phyloP scores from a whole-genome alignment of 2,113 vertebrate genomes.

The Aegithalos caudatus region DNA sequence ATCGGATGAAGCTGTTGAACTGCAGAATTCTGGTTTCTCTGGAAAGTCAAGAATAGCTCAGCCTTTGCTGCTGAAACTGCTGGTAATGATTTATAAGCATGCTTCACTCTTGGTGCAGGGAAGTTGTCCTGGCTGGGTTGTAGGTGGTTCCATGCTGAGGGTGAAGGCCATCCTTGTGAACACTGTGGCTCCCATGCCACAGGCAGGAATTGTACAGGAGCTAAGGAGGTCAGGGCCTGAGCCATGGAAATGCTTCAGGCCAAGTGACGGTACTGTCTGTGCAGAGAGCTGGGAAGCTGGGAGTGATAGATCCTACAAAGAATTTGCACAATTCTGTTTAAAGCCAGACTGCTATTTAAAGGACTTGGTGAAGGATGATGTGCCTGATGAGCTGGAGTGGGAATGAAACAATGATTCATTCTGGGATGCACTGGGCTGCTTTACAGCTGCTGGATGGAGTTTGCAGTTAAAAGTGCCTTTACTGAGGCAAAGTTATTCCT shows the following conservation, averaged over 20 bases:
- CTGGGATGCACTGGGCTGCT: not conserved
- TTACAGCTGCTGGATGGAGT: not conserved
- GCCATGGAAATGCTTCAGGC: not conserved
- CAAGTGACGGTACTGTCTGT: rapidly evolving
- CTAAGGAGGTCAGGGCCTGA: not conserved
- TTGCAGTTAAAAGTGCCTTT: not conserved
- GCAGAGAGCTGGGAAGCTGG: not conserved
- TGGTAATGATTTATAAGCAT: not conserved
- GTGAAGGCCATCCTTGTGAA: not conserved
- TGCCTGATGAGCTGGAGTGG: not conserved
- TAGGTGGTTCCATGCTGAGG: not conserved
- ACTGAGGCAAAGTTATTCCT: not conserved
- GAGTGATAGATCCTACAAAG: not conserved
- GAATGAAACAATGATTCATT: not conserved
- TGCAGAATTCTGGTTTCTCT: not conserved
- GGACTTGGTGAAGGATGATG: not conserved
- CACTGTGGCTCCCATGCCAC: rapidly evolving
- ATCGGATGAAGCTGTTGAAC: not conserved
- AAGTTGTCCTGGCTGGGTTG: not conserved
- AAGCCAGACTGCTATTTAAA: not conserved
- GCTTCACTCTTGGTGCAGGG: not conserved
- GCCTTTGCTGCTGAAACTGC: not conserved
- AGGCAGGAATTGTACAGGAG: not conserved
- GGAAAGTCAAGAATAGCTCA: not conserved
- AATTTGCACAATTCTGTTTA: not conserved